These are phyloP conservation scores for Lithobates pipiens DNA, from an alignment of 2,797 vertebrate genomes.

Conservation along the genomic window DNA sequence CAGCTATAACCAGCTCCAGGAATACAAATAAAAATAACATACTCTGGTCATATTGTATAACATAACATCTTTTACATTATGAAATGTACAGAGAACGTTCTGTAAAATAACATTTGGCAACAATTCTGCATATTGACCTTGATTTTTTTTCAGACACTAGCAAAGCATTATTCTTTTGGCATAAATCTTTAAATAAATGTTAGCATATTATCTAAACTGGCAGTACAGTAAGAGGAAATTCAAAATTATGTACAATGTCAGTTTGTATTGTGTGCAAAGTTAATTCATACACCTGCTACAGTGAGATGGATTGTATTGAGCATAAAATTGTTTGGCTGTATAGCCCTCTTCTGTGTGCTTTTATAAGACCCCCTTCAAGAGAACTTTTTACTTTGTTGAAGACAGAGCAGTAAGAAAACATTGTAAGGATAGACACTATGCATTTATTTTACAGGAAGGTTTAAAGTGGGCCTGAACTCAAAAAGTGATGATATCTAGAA, in stretches of 20 bases:
- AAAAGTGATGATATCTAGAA: too few species aligned
- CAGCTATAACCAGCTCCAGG: slow-evolving; percentile 3
- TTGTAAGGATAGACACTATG: too few species aligned
- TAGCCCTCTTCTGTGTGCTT: background rate
- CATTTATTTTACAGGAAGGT: too few species aligned
- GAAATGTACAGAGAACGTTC: slow-evolving; percentile 16
- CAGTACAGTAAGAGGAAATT: background rate
- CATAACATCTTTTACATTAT: slow-evolving; percentile 22
- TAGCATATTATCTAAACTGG: slow-evolving; percentile 5
- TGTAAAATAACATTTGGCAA: slow-evolving; percentile 31
- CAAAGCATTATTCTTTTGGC: slow-evolving; percentile 15
- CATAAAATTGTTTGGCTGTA: background rate
- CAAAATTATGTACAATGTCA: background rate
- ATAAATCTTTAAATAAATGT: slow-evolving; percentile 9
- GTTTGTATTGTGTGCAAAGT: background rate
- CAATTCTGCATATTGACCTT: slow-evolving; percentile 15
- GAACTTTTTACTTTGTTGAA: too few species aligned
- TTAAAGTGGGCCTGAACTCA: too few species aligned
- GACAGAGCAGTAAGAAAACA: too few species aligned
- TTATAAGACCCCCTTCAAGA: too few species aligned
- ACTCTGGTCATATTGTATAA: background rate
- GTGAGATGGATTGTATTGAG: background rate
- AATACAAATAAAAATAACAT: slow-evolving; percentile 27
- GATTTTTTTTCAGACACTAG: background rate
- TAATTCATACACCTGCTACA: background rate